phyloP scores from a whole-genome alignment of 1,140 invertebrate species.

The Sarcophaga bullata region DNA sequence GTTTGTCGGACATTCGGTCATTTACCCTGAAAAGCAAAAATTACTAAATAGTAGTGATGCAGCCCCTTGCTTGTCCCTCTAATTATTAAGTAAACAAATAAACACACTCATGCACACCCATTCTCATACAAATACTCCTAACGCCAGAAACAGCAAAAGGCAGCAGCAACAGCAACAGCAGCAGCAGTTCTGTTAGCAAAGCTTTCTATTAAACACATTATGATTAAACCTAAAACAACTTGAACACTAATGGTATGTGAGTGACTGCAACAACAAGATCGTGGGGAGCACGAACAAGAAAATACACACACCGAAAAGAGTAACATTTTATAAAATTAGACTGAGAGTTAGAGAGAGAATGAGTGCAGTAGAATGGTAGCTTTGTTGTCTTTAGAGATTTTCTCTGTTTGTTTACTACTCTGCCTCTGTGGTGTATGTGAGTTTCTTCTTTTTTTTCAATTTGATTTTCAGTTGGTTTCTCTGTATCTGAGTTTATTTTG shows the following conservation, averaged over 20 bases:
- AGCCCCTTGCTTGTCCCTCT: background rate
- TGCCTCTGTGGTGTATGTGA: background rate
- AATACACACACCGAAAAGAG: background rate
- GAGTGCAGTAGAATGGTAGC: too few species aligned
- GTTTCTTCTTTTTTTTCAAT: background rate
- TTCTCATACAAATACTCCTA: background rate
- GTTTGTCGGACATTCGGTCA: conserved; percentile 64
- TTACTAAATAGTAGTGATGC: conserved; percentile 25
- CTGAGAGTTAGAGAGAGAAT: conserved; percentile 7
- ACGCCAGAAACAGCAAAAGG: background rate
- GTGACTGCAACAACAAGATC: background rate
- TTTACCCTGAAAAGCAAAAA: conserved; percentile 52
- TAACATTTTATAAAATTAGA: background rate
- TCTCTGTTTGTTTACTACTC: background rate
- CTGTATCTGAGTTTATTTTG: too few species aligned
- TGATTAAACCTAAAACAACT: too few species aligned
- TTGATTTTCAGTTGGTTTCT: background rate
- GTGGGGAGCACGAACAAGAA: background rate
- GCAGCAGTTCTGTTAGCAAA: too few species aligned
- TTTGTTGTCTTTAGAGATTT: background rate
- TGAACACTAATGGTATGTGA: background rate
- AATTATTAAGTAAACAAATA: too few species aligned
- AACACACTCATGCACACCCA: background rate
- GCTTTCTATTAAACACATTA: too few species aligned
- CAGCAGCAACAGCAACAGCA: too few species aligned